Base-by-base conservation (phyloP, 2,888 invertebrate species). In the Polymixis flavicincta region DNA sequence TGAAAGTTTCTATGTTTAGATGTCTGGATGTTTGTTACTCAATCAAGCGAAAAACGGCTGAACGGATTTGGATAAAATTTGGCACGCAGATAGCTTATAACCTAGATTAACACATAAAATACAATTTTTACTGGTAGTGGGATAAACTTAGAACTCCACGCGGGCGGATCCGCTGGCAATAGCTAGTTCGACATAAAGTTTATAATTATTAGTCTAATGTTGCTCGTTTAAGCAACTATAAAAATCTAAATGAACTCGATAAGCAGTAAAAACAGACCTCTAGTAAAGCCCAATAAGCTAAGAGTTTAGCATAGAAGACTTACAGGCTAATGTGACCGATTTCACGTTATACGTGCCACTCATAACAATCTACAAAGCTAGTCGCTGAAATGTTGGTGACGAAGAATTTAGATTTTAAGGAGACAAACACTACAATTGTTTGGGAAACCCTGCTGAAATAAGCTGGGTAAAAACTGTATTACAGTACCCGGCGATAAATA, bases 201-300 rank as follows among this genome's bases (percentile, higher is more conserved):
- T 87, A 89, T 90, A 92, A 92, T 92, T 90, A 92, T 92, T 90
- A 90, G 89, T 89, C 83, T 83, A 87, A 85, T 84, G 74, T 85
- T 80, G 83, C 78, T 71, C 81, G 75, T 76, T 74, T 82, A 80
- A 85, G 7, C 22, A 64, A 14, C 8, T 14, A 8, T 2, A 14
- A 22, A 28, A 22, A 14, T 28, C 14, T 19, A 42, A 42, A 63
- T 25, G 5, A 63, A 19, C 13, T 19, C 13, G 25, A 25, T 48
- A 7, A 7, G 19, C 11, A 64, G 42, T 11, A 19, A n/a, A 42
- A 42, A 42, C 45, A 11, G 11, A 32, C 7, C 25, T 42, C 17
- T 48, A 28, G 1, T 1, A 2, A 9, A 63, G 17, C 42, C n/a
- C 25, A 64, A 19, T 11, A 45, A 48, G 19, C 45, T 45, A 25